Base-by-base conservation (phyloP, 2,888 invertebrate genomes). In the Halictus ligatus region DNA sequence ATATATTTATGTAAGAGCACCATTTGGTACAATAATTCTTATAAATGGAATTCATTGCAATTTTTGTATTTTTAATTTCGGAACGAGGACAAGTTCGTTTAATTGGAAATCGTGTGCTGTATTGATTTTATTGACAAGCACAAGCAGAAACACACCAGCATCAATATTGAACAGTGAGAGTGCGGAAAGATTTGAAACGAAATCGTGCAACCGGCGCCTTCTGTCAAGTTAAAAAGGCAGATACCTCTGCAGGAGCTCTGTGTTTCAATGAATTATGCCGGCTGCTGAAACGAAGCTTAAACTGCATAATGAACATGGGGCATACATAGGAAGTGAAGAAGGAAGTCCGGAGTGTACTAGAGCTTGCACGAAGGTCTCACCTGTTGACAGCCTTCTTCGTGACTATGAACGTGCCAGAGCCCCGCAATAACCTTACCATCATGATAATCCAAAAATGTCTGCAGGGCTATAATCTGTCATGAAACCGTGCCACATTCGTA, bases 361-460 rank as follows among this genome's bases (percentile, higher is more conserved):
- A 69, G 77, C 40, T 81, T 80, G 79, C 75, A 79, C 77, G 86
- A 81, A 81, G 71, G 77, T 84, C 81, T 88, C 88, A 89, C 89
- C 89, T 89, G 89, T 89, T 89, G 89, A 89, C 89, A 77, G 54
- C 50, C 83, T 83, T 83, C 71, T 88, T 87, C 78, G 83, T 88
- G 88, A 86, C 84, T 78, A 81, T 80, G 83, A 78, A 72, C 80
- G 50, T 81, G 60, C 60, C 64, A 69, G 69, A 67, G 71, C 74
- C 10, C 40, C 67, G 75, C 69, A 64, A 50, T 75, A 73, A 75
- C 78, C 71, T 81, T 72, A 64, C 69, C 85, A 80, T 86, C 76
- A 78, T 78, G 82, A 78, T 86, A 85, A 89, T 89, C 79, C 60
- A 88, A 85, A 83, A 86, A 80, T 75, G 74, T 80, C 80, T 69